Base-by-base conservation (phyloP, 2,113 vertebrate genomes). In the Prionailurus viverrinus region DNA sequence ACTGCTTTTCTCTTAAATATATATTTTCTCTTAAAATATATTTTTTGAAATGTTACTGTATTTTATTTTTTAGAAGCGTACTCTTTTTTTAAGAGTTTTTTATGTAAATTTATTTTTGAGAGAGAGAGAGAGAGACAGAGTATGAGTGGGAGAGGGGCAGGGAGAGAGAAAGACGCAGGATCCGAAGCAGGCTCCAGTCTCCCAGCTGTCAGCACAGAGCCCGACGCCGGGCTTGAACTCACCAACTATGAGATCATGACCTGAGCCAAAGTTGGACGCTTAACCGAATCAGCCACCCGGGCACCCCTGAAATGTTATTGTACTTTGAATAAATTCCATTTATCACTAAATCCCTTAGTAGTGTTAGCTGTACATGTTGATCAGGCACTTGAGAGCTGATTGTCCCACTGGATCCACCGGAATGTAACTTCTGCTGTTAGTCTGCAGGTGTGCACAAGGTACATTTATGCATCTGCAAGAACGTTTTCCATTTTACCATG, bases 401-500 rank as follows among this genome's bases (percentile, higher is more conserved):
- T 88, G 0, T 95, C 51, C 88, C 31, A 87, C 41, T 84, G 65
- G 15, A 9, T 95, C 19, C 97, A 48, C 48, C 48, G 71, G 68
- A 93, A 91, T 65, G 89, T 90, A 96, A 29, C 48, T 79, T 94
- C 76, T 96, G 71, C 48, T 95, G 7, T 93, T 97, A 96, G 93
- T 74, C 84, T 93, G 55, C 10, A 91, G 88, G 92, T 9, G 48
- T 94, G 63, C 85, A 45, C 29, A 87, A 61, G 14, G 66, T 92
- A 29, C 2, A 45, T 5, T 11, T 87, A 55, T 41, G 36, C 69
- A 93, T 27, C 76, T 97, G 79, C 90, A 51, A 95, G 73, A 74
- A 94, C 23, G 48, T 5, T 86, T 93, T 29, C 36, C 53, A 14
- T 88, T 97, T 89, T 61, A 33, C 7, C 41, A 73, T 65, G 14